Conservation (phyloP, 2,113 vertebrate genomes). For the Calidris pygmaea region DNA sequence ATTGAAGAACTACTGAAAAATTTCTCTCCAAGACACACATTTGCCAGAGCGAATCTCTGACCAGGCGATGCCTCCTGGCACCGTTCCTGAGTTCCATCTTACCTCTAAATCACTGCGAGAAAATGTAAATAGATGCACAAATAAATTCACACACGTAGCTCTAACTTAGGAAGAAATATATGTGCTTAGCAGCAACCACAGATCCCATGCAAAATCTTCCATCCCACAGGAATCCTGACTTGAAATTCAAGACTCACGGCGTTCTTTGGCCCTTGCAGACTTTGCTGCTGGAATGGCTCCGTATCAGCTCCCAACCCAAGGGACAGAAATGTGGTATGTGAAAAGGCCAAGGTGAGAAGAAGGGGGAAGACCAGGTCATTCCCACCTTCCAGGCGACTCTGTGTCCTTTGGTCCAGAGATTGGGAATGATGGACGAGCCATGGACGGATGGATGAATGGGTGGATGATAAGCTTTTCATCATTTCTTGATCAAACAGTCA, state of each 20-base stretch:
- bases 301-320: background rate
- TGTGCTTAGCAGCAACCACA: background rate
- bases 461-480: background rate
- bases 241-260: background rate
- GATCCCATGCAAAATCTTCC: background rate
- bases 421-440: too few species aligned
- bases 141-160: background rate
- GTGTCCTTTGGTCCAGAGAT: background rate
- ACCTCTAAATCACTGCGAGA: background rate
- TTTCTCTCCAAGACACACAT: background rate
- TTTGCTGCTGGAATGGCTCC: background rate
- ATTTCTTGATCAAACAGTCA: background rate
- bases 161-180: background rate
- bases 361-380: background rate
- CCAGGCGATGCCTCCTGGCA: background rate
- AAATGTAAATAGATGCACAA: background rate
- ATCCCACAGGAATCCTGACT: background rate
- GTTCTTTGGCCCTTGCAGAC: background rate
- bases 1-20: background rate
- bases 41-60: background rate
- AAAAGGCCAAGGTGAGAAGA: background rate
- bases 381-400: background rate
- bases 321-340: background rate
- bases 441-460: background rate
- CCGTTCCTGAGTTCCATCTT: background rate